Conservation (phyloP, 2,797 vertebrate genomes). For the Pogonophryne albipinna region DNA sequence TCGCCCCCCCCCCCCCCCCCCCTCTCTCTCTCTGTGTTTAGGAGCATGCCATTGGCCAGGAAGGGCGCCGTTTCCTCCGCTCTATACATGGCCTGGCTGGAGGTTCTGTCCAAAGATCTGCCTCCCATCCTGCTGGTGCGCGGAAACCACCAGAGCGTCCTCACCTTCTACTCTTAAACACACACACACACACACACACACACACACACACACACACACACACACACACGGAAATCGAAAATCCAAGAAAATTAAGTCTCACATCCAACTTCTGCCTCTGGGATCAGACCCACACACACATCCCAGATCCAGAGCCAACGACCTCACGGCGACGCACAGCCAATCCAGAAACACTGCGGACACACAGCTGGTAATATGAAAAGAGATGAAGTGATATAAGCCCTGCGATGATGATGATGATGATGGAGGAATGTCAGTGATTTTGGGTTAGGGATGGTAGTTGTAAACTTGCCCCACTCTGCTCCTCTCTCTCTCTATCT, state of each 20-base stretch:
- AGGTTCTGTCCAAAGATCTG: constrained; percentile 92
- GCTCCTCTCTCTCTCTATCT: constrained; percentile 13
- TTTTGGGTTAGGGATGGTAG: constrained; percentile 27
- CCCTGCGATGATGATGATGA: constrained; percentile 25
- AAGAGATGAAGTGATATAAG: constrained; percentile 33
- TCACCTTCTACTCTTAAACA: constrained; percentile 97
- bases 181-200: constrained; percentile 4
- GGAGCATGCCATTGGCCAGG: constrained; percentile 96
- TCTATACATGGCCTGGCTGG: constrained; percentile 97
- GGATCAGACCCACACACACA: constrained; percentile 61
- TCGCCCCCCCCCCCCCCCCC: neutral
- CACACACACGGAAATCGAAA: no score
- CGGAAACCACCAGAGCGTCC: constrained; percentile 98
- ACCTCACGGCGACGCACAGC: constrained; percentile 62
- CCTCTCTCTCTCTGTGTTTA: constrained; percentile 70
- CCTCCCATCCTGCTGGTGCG: constrained; percentile 95
- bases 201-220: no score
- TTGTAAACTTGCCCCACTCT: constrained; percentile 38
- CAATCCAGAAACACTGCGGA: constrained; percentile 48
- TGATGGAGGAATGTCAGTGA: constrained; percentile 23
- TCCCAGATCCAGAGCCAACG: constrained; percentile 58
- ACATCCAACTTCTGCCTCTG: constrained; percentile 61
- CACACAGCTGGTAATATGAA: constrained; percentile 34
- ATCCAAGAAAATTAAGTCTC: constrained; percentile 34
- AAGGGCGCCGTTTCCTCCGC: constrained; percentile 95